A percentile compares a stretch with the other conserved stretches of the same genome.
These are phyloP conservation scores for Pelodytes ibericus DNA, from an alignment of 2,797 vertebrate species.

Conservation along the genomic window DNA sequence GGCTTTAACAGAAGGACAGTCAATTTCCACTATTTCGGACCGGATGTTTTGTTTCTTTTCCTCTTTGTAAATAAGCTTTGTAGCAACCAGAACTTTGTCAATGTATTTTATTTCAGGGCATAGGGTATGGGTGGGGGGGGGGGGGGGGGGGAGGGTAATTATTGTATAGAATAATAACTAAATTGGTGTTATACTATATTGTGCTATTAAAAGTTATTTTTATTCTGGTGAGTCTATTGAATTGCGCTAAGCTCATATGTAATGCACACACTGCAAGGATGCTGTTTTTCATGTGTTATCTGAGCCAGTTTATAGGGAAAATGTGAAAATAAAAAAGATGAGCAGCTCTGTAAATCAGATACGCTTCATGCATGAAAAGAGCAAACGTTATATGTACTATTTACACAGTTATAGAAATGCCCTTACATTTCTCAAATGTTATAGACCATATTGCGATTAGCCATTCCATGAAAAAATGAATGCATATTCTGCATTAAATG, in stretches of 20 bases:
- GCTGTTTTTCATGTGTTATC: neutral
- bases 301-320: conserved; percentile 24
- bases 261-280: conserved; percentile 1
- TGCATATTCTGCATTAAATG: too few species aligned
- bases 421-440: too few species aligned
- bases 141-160: conserved; percentile 5
- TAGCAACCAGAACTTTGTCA: conserved; percentile 43
- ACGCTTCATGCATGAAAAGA: too few species aligned
- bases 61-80: conserved; percentile 53
- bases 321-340: neutral
- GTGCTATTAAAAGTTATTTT: conserved; percentile 55
- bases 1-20: conserved; percentile 22
- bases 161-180: conserved; percentile 45
- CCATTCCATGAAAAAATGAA: too few species aligned
- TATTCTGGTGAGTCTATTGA: conserved; percentile 44
- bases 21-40: conserved; percentile 38
- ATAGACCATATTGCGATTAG: too few species aligned
- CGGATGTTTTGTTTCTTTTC: conserved; percentile 34
- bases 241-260: conserved; percentile 3
- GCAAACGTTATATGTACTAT: too few species aligned
- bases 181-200: conserved; percentile 42
- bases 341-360: neutral
- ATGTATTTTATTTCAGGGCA: conserved; percentile 41
- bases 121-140: neutral
- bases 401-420: too few species aligned